Evolutionary conservation across 2,888 invertebrate species (phyloP), one percentile per base, ranked within the genome.

Genomic region (Lasioglossum marginatum): DNA sequence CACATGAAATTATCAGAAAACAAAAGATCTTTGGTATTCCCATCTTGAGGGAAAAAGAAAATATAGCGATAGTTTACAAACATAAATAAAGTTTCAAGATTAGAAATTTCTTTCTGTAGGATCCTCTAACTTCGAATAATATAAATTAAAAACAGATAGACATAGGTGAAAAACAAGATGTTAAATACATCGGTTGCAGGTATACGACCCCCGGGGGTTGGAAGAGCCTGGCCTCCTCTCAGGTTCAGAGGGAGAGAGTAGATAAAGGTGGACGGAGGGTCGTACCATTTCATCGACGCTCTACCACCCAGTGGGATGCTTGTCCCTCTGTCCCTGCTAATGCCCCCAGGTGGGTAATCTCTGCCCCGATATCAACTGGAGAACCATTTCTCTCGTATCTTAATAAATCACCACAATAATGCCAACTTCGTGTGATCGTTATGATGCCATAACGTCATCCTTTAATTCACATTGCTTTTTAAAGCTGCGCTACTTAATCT

Each of bases 281-380:
- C 93, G 96, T 96, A 94, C 96, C 96, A 93, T 96, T 96, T 96
- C 96, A 96, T 95, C 96, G 96, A 95, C 96, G 96, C 94, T 96
- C 96, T 92, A 95, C 95, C 93, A 94, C 92, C 90, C 94, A 94
- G 91, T 94, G 95, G 95, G 94, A 95, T 82, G 91, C 93, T 92
- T 92, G 92, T 90, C 93, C 93, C 92, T 93, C 93, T 92, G 93
- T 94, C 92, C 93, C 94, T 93, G 93, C 94, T 92, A 94, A 94
- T 95, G 94, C 95, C 95, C 94, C 95, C 93, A 95, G 95, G 95
- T 95, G 95, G 94, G 95, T 95, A 91, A 89, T 87, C 80, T 85
- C 86, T 88, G 88, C 96, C 97, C 85, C 90, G 87, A 86, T 87
- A 88, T 78, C 77, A 74, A 84, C 74, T 77, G 85, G 72, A 81